Base-by-base conservation (phyloP, 2,888 invertebrate species). In the Melitaea athalia region DNA sequence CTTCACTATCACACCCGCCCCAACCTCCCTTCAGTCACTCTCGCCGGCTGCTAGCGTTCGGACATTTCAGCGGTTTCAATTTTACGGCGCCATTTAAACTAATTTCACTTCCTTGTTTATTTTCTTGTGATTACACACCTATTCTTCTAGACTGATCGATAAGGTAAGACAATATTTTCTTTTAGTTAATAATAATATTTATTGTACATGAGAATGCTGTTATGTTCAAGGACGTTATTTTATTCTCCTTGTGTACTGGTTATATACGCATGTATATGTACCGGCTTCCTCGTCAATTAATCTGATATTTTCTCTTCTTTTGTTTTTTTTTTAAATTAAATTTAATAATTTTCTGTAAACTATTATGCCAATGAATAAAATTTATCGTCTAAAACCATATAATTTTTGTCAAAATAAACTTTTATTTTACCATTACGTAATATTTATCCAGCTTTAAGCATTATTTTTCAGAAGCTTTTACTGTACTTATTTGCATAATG, bases 1-100 rank as follows among this genome's bases (percentile, higher is more conserved):
- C 68, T 67, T 70, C 68, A 62, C 73, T 69, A 73, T 67, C 65
- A 43, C 68, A 63, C 65, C 63, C 70, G 85, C 85, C 78, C 86
- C 86, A 81, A 78, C 82, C 79, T 79, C 80, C 79, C 85, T 84
- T 85, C 89, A 89, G 91, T 88, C 80, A 82, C 80, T 78, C 78
- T 76, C 80, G 82, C 78, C 78, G 80, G 78, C 81, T 81, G 82
- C 77, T 76, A 79, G 85, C 78, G 84, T 78, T 72, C 81, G 81
- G 82, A 75, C 77, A 79, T 83, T 76, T 74, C 68, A 69, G 67
- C 76, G 82, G 38, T 83, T 85, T 71, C 83, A 82, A 72, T 69
- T 71, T 57, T 77, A 78, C 80, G 84, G 77, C 88, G 88, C 89
- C 85, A 87, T 85, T 84, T 76, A 71, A 78, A 83, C 80, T 74